Base-by-base conservation (phyloP, 2,888 invertebrate genomes). In the Mimachlamys varia region DNA sequence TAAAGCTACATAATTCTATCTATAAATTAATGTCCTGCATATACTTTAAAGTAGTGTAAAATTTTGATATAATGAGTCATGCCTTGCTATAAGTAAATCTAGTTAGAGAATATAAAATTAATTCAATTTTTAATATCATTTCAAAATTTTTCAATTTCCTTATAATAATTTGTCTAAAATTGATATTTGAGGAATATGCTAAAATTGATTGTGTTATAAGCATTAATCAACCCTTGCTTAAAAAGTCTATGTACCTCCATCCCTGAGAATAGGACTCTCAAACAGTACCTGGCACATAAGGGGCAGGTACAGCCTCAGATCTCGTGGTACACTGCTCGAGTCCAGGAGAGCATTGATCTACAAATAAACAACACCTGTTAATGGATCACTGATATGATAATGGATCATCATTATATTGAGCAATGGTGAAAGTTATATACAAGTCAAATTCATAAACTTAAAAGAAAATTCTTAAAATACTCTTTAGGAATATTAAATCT, bases 341-440 rank as follows among this genome's bases (percentile, higher is more conserved):
- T 98, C 98, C 96, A 98, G 97, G 91, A 98, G 96, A 0, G 98
- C 97, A 95, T 97, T 98, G 93, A 98, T 97, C 98, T 98, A 97
- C 92, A 94, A 94, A n/a, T 87, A 12, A 89, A 2, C n/a, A 89
- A 4, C 33, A 53, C 17, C 22, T 44, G 22, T 38, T 50, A 33
- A 4, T 33, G 89, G 19, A n/a, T 87, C n/a, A 44, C 17, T 19
- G 0, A 58, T 3, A 19, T 37, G 49, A 37, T 33, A 88, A 62
- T 19, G 58, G 33, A 49, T 87, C 22, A 17, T 62, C 88, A 76
- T 22, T 27, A 27, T 38, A 27, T 38, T 53, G 53, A 17, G 88
- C 22, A 87, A 12, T 38, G 27, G 33, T 38, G 2, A 12, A 10
- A 53, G n/a, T n/a, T n/a, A 53, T 44, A 44, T 44, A 44, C 44